A percentile compares a stretch with the other conserved stretches of the same genome.
Evolutionary conservation across 2,888 invertebrate genomes (phyloP).

Genomic region (Callimorpha dominula): DNA sequence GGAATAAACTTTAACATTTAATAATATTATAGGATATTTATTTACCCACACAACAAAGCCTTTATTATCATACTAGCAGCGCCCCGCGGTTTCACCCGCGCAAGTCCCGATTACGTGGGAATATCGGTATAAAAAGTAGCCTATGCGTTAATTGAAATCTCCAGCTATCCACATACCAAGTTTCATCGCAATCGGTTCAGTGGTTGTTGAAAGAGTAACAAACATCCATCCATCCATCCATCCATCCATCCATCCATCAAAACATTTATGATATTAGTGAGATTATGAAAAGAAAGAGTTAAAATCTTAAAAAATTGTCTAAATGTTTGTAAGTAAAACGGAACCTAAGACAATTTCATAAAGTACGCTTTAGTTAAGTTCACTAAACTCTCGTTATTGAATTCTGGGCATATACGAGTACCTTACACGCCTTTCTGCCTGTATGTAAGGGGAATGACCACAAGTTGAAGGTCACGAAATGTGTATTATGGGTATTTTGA

Average conservation of each 20-base stretch:
- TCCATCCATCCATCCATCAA: too few species aligned
- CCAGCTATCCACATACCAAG: too few species aligned
- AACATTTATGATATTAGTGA: too few species aligned
- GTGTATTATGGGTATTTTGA: slow-evolving; percentile 2
- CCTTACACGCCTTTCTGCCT: background rate
- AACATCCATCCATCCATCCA: too few species aligned
- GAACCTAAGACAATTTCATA: background rate
- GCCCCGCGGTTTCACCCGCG: too few species aligned
- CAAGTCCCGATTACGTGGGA: too few species aligned
- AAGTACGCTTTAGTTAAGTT: background rate
- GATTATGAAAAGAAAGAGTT: background rate
- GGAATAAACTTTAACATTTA: background rate
- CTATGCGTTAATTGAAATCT: too few species aligned
- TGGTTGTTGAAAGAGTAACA: too few species aligned
- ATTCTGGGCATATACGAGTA: background rate
- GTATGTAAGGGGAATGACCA: slow-evolving; percentile 1
- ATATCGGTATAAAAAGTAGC: too few species aligned
- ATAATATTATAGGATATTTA: background rate
- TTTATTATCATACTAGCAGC: background rate
- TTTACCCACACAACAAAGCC: background rate
- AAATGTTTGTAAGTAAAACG: background rate
- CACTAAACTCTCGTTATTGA: background rate
- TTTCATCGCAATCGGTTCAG: too few species aligned
- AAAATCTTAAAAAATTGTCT: background rate
- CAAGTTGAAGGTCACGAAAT: background rate